Evolutionary conservation across 1,140 invertebrate genomes (phyloP).

Genomic region (Wasmannia auropunctata): DNA sequence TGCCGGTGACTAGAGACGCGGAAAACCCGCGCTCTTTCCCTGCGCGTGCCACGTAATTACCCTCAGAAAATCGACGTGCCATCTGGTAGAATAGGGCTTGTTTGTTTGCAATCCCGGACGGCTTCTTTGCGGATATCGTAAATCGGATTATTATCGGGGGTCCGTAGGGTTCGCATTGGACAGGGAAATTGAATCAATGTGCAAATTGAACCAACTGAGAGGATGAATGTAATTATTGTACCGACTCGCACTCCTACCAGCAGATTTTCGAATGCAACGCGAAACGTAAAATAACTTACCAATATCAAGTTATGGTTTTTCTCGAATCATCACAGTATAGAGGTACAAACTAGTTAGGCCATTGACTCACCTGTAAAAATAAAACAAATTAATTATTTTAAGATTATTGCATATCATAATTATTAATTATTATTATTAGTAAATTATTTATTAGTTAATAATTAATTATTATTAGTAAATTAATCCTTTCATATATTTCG

Average conservation of each 20-base stretch:
- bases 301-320: not conserved
- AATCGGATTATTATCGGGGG: constrained; percentile 49
- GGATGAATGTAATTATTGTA: constrained; percentile 21
- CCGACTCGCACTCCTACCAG: not conserved
- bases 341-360: not conserved
- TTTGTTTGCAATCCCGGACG: constrained; percentile 37
- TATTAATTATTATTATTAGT: too few relatives aligned
- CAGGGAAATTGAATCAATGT: constrained; percentile 51
- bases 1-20: constrained; percentile 52
- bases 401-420: not conserved
- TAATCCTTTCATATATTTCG: not conserved
- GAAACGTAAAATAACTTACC: constrained; percentile 17
- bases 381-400: not conserved
- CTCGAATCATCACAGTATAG: not conserved
- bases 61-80: constrained; percentile 29
- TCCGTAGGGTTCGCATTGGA: not conserved
- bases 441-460: too few relatives aligned
- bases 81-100: constrained; percentile 31
- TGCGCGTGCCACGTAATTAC: constrained; percentile 59
- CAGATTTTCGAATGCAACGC: not conserved
- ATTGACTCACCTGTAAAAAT: constrained; percentile 58
- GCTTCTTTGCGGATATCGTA: constrained; percentile 34
- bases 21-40: not conserved
- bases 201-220: constrained; percentile 42
- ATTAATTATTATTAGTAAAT: too few relatives aligned